phyloP scores from a whole-genome alignment of 2,113 vertebrate species.

The Pteronura brasiliensis region DNA sequence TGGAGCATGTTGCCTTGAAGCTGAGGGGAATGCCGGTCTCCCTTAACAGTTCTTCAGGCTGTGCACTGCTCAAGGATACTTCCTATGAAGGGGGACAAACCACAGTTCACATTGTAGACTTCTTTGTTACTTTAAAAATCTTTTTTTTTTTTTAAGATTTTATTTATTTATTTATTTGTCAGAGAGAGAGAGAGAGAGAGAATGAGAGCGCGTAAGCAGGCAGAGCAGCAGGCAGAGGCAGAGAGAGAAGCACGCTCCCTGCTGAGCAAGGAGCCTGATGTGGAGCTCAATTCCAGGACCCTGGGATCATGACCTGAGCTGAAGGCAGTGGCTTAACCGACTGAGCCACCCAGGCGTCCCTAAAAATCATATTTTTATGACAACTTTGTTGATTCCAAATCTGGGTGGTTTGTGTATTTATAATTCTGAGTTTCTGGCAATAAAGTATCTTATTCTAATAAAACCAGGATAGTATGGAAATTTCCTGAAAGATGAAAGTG shows the following conservation, averaged over 20 bases:
- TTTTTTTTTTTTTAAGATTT: too few species aligned
- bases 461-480: neutral
- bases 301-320: too few species aligned
- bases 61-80: neutral
- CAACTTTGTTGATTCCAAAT: neutral
- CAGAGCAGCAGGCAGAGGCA: too few species aligned
- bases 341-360: too few species aligned
- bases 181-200: too few species aligned
- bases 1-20: neutral
- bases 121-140: neutral
- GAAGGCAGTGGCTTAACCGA: too few species aligned
- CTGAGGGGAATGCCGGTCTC: neutral
- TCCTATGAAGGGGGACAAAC: neutral
- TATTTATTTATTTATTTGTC: too few species aligned
- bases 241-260: too few species aligned
- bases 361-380: neutral
- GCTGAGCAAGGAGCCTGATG: too few species aligned
- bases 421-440: neutral
- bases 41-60: neutral
- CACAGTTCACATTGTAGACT: neutral
- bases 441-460: neutral
- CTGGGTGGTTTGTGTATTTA: neutral
- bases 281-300: too few species aligned
- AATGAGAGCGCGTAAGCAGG: too few species aligned
- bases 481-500: conserved; percentile 30